Conservation (phyloP, 2,888 invertebrate species). For the Cheilosia variabilis region DNA sequence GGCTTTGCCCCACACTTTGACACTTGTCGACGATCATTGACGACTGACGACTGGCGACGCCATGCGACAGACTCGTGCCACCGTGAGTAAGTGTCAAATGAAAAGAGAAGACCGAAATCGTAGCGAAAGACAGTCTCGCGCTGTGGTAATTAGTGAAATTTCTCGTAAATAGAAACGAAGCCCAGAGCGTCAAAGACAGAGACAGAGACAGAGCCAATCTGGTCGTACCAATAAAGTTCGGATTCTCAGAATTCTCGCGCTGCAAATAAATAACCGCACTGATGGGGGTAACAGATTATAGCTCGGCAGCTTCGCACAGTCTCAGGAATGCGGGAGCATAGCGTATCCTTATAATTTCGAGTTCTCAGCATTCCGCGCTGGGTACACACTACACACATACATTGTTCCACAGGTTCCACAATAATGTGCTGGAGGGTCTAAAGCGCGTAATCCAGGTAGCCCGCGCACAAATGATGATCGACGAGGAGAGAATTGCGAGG, state of each 20-base stretch:
- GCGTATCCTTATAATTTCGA: conserved; percentile 62
- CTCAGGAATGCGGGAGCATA: conserved; percentile 42
- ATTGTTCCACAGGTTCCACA: neutral
- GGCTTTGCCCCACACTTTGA: conserved; percentile 59
- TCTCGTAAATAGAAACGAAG: conserved; percentile 18
- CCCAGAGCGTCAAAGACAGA: neutral
- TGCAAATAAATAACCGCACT: conserved; percentile 12
- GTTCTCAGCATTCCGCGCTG: conserved; percentile 68
- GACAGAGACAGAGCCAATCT: neutral
- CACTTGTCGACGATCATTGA: conserved; percentile 19
- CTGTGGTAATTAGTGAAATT: conserved; percentile 20
- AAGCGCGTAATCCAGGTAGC: conserved; percentile 74
- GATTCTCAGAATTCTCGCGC: conserved; percentile 57
- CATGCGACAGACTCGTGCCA: conserved; percentile 70
- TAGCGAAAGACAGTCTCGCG: conserved; percentile 29
- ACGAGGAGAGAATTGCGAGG: conserved; percentile 16
- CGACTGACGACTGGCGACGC: conserved; percentile 3
- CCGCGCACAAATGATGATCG: conserved; percentile 5
- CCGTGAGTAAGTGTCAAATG: conserved; percentile 62
- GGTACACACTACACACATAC: conserved; percentile 14
- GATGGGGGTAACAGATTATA: conserved; percentile 29
- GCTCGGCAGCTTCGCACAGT: conserved; percentile 32
- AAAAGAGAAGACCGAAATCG: conserved; percentile 49
- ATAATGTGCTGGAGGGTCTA: conserved; percentile 39
- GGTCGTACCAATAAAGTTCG: conserved; percentile 40